Conservation (phyloP, 2,113 vertebrate genomes). For the Siphamia tubifer region DNA sequence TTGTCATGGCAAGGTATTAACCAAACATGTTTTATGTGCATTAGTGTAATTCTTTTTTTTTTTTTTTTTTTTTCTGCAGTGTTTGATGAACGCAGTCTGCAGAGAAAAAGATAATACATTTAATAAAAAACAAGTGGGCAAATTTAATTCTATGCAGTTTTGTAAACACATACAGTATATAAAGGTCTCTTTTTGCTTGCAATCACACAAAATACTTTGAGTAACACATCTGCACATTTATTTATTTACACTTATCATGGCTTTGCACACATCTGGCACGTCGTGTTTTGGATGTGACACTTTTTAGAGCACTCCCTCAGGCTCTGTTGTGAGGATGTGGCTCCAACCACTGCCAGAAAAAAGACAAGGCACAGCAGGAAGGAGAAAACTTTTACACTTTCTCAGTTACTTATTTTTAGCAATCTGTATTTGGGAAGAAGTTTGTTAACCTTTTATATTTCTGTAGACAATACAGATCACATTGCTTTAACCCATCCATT, state of each 20-base stretch:
- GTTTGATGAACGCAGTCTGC: neutral
- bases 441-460: neutral
- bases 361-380: neutral
- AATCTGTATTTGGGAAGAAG: neutral
- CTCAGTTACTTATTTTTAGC: neutral
- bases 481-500: constrained; percentile 3
- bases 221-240: constrained; percentile 25
- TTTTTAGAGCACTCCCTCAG: constrained; percentile 22
- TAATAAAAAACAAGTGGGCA: neutral
- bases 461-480: neutral
- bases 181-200: neutral
- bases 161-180: neutral
- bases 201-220: neutral
- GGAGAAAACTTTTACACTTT: neutral
- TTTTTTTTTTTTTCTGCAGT: neutral
- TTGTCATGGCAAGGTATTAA: constrained; percentile 13
- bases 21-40: neutral
- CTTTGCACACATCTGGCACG: constrained; percentile 41
- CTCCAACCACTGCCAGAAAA: neutral
- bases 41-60: neutral
- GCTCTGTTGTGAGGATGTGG: neutral
- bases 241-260: constrained; percentile 12
- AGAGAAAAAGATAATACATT: neutral
- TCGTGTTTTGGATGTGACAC: constrained; percentile 25
- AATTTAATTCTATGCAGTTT: neutral